Evolutionary conservation across 2,113 vertebrate species (phyloP), one percentile per base, ranked within the genome.

Genomic region (Lonchura striata): DNA sequence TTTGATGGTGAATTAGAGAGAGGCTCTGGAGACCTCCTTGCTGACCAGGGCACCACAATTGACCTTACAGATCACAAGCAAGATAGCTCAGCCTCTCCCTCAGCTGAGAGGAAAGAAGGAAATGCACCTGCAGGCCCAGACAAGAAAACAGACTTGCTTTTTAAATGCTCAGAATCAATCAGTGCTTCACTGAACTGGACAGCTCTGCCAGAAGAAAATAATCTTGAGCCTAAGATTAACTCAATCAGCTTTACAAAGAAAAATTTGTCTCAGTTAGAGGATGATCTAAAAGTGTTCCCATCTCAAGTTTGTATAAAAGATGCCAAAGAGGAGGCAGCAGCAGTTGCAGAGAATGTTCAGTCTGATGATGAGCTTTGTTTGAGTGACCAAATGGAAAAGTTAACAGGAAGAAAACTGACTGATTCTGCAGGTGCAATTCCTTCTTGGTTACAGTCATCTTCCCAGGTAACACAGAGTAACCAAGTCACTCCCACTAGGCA

Each of bases 1-100:
- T 99, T 99, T 91, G 98, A 99, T 65, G 99, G 99, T 3, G 95
- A 98, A 69, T 97, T 99, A 94, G 97, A 98, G 88, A 98, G 97
- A 97, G 98, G 98, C 69, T 98, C 97, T 24, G 98, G 98, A 22
- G 98, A 98, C 92, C 96, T 98, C 61, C 97, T 98, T 0, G 95
- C 98, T 72, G 98, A 98, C 92, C 98, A 96, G 72, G 98, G 96
- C 96, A 98, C 98, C 88, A 97, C 96, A 7, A 88, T 99, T n/a
- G 95, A 98, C 59, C 90, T 86, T 50, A 52, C 27, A 70, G 50
- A 50, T 17, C 49, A 71, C 53, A 74, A 50, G 17, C 28, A 30
- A 37, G 79, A 33, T 27, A 39, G 4, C 12, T 4, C 50, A 35
- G 7, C 31, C 2, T 13, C 7, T 35, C 22, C 60, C 46, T n/a